phyloP scores from a whole-genome alignment of 1,140 invertebrate species.

The Ceratosolen fusciceps region DNA sequence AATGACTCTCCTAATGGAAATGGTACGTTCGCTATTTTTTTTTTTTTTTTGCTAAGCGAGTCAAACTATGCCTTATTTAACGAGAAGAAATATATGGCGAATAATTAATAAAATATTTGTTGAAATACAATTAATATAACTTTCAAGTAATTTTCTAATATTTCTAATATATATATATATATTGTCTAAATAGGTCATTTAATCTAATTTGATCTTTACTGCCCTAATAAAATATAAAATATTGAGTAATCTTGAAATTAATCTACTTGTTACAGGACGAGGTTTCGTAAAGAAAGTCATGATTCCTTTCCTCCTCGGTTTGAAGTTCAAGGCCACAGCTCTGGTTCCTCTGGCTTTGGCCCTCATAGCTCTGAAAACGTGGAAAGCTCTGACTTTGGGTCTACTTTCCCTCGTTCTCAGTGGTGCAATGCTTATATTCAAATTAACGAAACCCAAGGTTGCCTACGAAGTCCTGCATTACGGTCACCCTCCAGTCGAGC shows the following conservation, averaged over 20 bases:
- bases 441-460: constrained; percentile 86
- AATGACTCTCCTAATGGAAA: constrained; percentile 74
- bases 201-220: too few relatives aligned
- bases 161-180: too few relatives aligned
- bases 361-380: constrained; percentile 87
- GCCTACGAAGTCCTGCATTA: constrained; percentile 87
- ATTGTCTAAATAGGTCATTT: too few relatives aligned
- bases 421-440: constrained; percentile 87
- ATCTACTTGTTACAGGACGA: constrained; percentile 73
- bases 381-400: constrained; percentile 88
- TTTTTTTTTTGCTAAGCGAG: too few relatives aligned
- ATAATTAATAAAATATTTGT: too few relatives aligned
- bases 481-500: constrained; percentile 83
- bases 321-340: constrained; percentile 88
- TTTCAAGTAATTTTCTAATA: too few relatives aligned
- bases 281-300: constrained; percentile 87
- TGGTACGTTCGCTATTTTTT: constrained; percentile 72
- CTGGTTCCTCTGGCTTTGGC: constrained; percentile 84
- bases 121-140: too few relatives aligned
- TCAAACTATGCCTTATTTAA: too few relatives aligned
- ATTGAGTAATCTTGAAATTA: too few relatives aligned
- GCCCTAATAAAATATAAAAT: too few relatives aligned
- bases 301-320: constrained; percentile 85
- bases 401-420: constrained; percentile 86
- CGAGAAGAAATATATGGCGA: too few relatives aligned